Evolutionary conservation across 2,113 vertebrate species (phyloP).

Genomic region (Vombatus ursinus): DNA sequence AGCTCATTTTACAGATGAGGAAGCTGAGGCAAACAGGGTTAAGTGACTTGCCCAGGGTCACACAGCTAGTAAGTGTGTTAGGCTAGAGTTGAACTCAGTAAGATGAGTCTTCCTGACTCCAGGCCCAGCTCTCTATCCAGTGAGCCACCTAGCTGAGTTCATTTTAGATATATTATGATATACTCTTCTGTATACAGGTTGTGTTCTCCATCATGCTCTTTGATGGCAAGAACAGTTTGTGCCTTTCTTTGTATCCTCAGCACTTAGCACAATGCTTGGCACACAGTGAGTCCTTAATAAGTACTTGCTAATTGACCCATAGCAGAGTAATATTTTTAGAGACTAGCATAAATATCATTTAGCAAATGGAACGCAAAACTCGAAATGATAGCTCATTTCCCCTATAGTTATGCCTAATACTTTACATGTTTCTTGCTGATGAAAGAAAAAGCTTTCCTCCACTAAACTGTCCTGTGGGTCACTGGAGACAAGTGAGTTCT

Average conservation of each 20-base stretch:
- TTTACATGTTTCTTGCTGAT: slow-evolving; percentile 13
- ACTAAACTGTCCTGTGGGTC: background rate
- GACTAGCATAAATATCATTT: background rate
- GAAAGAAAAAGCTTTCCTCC: background rate
- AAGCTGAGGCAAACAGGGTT: background rate
- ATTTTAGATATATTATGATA: background rate
- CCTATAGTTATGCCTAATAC: background rate
- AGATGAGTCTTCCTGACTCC: background rate
- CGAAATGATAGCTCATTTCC: background rate
- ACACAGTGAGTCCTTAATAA: background rate
- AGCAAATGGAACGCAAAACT: background rate
- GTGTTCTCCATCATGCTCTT: background rate
- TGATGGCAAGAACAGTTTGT: background rate
- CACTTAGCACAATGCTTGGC: too few species aligned
- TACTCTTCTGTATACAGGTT: background rate
- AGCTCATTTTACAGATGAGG: too few species aligned
- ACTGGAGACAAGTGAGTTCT: background rate
- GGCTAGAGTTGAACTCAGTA: too few species aligned
- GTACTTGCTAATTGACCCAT: background rate
- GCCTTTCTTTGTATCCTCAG: background rate
- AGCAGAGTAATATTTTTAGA: background rate
- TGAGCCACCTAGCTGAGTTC: background rate
- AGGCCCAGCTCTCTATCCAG: background rate
- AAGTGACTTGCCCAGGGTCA: background rate
- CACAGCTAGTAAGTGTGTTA: too few species aligned